These are phyloP conservation scores for Meteorus colon DNA, from an alignment of 2,888 invertebrate species.

Conservation along the genomic window DNA sequence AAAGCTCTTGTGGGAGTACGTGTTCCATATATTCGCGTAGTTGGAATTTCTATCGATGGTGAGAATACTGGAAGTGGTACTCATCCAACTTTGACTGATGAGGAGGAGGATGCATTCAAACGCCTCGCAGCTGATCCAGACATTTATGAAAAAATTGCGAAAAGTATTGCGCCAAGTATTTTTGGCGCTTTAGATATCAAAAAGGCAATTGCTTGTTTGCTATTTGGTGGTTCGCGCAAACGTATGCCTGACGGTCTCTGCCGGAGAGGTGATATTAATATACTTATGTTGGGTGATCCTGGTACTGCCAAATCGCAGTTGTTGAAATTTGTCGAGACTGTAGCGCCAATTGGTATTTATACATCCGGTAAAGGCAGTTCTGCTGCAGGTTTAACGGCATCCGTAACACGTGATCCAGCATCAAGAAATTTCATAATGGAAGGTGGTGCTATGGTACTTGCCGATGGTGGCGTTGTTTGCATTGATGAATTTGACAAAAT, in stretches of 20 bases:
- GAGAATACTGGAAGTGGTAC: constrained; percentile 82
- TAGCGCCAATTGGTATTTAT: constrained; percentile 95
- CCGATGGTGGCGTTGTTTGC: constrained; percentile 99
- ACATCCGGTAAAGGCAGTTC: constrained; percentile 99
- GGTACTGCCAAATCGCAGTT: constrained; percentile 99
- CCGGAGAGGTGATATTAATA: constrained; percentile 96
- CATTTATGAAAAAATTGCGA: constrained; percentile 90
- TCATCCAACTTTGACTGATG: constrained; percentile 75
- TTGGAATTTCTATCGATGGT: constrained; percentile 92
- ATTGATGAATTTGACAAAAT: constrained; percentile 99
- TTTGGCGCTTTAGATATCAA: constrained; percentile 96
- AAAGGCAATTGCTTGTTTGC: constrained; percentile 94
- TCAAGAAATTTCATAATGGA: constrained; percentile 97
- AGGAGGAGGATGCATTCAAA: constrained; percentile 88
- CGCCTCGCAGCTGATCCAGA: constrained; percentile 89
- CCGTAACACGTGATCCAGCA: constrained; percentile 93
- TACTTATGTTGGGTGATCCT: constrained; percentile 96
- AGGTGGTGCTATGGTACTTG: constrained; percentile 99
- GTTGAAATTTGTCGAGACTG: constrained; percentile 96
- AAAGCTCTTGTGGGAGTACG: constrained; percentile 92
- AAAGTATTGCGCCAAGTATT: constrained; percentile 97
- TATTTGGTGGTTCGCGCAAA: constrained; percentile 95
- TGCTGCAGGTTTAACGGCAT: constrained; percentile 98
- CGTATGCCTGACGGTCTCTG: constrained; percentile 95
- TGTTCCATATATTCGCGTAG: constrained; percentile 93